Evolutionary conservation across 2,113 vertebrate genomes (phyloP).

Genomic region (Ciconia boyciana): DNA sequence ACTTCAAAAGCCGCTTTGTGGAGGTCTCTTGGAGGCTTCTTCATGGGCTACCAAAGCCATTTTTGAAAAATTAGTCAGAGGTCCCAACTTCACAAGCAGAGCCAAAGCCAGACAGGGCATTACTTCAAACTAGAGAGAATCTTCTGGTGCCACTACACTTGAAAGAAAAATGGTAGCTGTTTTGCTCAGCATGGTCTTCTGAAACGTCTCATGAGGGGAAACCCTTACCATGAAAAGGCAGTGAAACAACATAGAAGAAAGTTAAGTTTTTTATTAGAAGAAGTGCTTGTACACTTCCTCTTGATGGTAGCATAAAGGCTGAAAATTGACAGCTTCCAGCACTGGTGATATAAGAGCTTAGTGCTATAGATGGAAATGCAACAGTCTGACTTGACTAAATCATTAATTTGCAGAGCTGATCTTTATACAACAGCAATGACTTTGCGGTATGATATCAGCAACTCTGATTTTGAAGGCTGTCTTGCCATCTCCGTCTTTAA

Average conservation of each 20-base stretch:
- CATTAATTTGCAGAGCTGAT: background rate
- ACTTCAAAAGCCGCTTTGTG: background rate
- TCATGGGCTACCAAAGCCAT: background rate
- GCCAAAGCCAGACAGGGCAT: background rate
- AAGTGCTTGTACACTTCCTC: background rate
- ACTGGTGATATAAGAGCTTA: background rate
- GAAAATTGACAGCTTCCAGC: background rate
- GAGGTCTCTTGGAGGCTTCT: background rate
- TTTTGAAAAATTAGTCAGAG: constrained; percentile 17
- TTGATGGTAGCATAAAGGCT: background rate
- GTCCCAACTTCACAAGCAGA: background rate
- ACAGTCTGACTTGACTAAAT: background rate
- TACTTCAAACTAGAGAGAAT: background rate
- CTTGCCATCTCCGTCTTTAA: background rate
- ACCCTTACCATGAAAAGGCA: constrained; percentile 34
- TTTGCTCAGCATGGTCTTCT: constrained; percentile 52
- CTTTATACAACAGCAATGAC: background rate
- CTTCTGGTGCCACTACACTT: background rate
- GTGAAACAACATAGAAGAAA: constrained; percentile 42
- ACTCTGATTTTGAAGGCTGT: background rate
- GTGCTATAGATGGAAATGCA: background rate
- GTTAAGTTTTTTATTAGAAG: background rate
- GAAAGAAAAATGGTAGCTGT: constrained; percentile 54
- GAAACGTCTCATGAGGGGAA: constrained; percentile 49
- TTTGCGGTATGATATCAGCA: background rate